Evolutionary conservation across 2,888 invertebrate species (phyloP).

Genomic region (Norana najaformis): DNA sequence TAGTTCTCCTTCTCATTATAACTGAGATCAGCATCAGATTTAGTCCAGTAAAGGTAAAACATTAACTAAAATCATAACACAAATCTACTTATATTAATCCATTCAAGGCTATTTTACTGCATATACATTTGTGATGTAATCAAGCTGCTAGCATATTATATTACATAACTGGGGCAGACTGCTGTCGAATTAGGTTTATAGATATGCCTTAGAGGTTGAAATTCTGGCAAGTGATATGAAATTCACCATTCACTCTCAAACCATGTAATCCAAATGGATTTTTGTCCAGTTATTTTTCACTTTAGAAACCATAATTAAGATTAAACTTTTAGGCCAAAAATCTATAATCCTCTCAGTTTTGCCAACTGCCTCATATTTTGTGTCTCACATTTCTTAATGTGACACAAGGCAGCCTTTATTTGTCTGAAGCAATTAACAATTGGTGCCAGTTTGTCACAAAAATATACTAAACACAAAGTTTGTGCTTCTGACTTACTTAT

Average conservation of each 20-base stretch:
- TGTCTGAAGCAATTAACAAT: too few species aligned
- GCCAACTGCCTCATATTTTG: too few species aligned
- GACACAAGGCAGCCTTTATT: too few species aligned
- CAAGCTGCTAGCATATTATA: neutral
- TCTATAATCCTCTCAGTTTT: neutral
- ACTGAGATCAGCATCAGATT: conserved; percentile 31
- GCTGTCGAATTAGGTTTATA: neutral
- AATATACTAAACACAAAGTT: too few species aligned
- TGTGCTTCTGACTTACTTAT: too few species aligned
- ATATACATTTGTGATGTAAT: neutral
- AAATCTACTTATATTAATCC: neutral
- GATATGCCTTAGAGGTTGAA: neutral
- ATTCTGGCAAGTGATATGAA: neutral
- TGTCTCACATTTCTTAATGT: too few species aligned
- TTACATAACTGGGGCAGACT: neutral
- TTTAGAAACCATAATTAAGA: neutral
- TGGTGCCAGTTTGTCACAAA: too few species aligned
- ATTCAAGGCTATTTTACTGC: neutral
- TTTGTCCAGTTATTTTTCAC: neutral
- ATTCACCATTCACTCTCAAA: neutral
- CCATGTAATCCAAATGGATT: neutral
- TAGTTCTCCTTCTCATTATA: conserved; percentile 33
- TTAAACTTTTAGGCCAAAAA: neutral
- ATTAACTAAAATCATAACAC: conserved; percentile 23
- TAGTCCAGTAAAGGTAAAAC: conserved; percentile 31